Evolutionary conservation across 1,140 invertebrate genomes (phyloP).

Genomic region (Dolichoris vasculosae): DNA sequence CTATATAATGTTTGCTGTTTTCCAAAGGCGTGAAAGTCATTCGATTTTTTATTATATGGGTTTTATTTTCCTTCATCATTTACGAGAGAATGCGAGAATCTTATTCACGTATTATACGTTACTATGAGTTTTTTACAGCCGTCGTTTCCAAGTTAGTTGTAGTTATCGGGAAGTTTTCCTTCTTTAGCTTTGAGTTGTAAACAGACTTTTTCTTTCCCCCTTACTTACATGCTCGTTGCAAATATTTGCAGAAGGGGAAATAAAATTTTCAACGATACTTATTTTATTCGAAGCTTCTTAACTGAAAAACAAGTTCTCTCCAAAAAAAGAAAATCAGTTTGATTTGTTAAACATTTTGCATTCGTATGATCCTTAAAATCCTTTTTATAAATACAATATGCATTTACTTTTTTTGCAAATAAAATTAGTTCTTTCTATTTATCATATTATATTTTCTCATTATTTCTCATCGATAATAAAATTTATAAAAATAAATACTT

Average conservation of each 20-base stretch:
- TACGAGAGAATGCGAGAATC: not conserved
- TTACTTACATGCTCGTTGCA: not conserved
- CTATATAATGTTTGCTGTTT: not conserved
- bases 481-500: too few species aligned
- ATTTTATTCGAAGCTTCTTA: not conserved
- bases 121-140: not conserved
- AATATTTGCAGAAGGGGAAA: not conserved
- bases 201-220: not conserved
- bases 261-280: not conserved
- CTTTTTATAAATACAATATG: too few species aligned
- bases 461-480: too few species aligned
- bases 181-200: not conserved
- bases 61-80: not conserved
- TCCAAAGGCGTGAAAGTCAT: not conserved
- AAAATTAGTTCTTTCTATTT: too few species aligned
- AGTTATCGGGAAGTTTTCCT: not conserved
- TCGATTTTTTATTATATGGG: not conserved
- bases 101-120: not conserved
- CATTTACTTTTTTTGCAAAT: too few species aligned
- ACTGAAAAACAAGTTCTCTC: not conserved
- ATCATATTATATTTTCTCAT: too few species aligned
- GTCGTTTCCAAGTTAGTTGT: not conserved
- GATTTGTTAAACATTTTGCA: too few species aligned
- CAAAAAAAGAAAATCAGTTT: not conserved
- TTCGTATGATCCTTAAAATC: too few species aligned